A percentile compares a stretch with the other conserved stretches of the same genome.
These are phyloP conservation scores for Emydocephalus ijimae DNA, from an alignment of 2,113 vertebrate species.

Conservation along the genomic window DNA sequence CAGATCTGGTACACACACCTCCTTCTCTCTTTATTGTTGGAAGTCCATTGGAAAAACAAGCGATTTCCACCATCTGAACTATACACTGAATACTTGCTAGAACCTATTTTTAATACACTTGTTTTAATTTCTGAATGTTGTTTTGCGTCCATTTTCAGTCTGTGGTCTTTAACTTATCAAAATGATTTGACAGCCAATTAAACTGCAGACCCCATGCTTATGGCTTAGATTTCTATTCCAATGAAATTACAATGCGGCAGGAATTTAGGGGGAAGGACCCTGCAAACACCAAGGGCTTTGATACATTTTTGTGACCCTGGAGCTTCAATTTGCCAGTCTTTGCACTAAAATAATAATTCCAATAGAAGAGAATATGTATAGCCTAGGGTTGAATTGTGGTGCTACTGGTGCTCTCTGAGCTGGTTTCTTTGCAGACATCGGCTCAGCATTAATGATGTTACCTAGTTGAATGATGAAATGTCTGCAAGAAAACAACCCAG, in stretches of 20 bases:
- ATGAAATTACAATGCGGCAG: neutral
- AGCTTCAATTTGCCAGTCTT: neutral
- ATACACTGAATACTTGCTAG: neutral
- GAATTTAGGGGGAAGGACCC: neutral
- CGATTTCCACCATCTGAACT: neutral
- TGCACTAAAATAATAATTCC: neutral
- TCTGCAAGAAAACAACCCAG: too few relatives aligned
- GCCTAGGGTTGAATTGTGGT: neutral
- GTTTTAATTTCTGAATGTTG: neutral
- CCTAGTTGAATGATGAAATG: too few relatives aligned
- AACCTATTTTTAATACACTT: neutral
- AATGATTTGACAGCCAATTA: neutral
- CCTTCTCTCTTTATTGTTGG: neutral
- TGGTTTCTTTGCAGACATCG: too few relatives aligned
- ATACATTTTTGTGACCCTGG: neutral
- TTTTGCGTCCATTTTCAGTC: neutral
- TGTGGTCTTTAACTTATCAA: neutral
- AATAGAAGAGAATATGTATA: neutral
- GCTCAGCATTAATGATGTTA: too few relatives aligned
- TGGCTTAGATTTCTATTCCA: neutral
- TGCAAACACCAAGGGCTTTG: neutral
- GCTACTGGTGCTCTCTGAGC: neutral
- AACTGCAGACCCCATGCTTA: neutral
- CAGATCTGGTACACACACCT: neutral
- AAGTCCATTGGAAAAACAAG: neutral